Evolutionary conservation across 2,113 vertebrate species (phyloP).

Genomic region (Neomonachus schauinslandi): DNA sequence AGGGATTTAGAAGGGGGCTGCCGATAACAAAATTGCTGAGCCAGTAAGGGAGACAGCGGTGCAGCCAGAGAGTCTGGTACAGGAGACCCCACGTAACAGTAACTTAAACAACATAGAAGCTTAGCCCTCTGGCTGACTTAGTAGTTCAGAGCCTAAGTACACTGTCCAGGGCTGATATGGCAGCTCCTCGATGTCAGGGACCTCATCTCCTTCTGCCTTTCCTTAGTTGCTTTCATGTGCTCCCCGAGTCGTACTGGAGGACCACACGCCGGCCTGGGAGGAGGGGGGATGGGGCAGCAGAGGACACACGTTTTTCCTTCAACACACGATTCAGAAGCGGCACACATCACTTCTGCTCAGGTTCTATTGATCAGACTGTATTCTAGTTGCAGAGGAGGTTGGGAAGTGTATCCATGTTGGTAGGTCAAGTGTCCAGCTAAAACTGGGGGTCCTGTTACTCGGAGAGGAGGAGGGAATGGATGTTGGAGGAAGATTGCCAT

Average conservation of each 20-base stretch:
- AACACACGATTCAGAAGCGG: neutral
- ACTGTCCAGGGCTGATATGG: neutral
- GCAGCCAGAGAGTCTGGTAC: neutral
- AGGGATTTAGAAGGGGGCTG: neutral
- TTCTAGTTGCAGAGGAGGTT: neutral
- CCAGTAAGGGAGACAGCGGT: too few relatives aligned
- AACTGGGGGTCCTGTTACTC: neutral
- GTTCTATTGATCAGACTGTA: neutral
- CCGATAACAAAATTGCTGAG: neutral
- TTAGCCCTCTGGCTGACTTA: neutral
- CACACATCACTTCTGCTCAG: neutral
- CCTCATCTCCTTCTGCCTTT: neutral
- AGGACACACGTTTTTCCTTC: neutral
- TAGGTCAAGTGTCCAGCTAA: neutral
- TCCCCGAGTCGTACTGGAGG: accelerated
- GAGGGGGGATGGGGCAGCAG: neutral
- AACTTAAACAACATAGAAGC: neutral
- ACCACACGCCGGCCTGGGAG: neutral
- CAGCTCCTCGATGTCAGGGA: neutral
- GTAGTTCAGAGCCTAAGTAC: neutral
- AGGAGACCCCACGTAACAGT: neutral
- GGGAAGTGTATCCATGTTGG: neutral
- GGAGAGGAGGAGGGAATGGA: neutral
- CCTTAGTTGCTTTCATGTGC: neutral
- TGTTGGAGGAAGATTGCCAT: neutral